Evolutionary conservation across 2,888 invertebrate genomes (phyloP).

Genomic region (Lycocerus yunnanus): DNA sequence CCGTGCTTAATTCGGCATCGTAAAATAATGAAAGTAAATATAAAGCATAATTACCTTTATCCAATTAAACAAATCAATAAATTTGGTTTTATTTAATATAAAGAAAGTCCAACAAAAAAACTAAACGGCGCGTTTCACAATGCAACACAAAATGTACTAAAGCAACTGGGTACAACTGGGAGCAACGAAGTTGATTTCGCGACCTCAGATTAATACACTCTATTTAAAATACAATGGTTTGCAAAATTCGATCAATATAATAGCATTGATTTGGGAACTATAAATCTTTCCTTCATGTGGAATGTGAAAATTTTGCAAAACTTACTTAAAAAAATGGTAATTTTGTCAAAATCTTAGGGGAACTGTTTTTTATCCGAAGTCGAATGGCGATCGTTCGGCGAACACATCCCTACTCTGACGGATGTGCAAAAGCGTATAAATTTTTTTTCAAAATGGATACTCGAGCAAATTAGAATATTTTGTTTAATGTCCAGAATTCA

Average conservation of each 20-base stretch:
- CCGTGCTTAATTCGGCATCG: background rate
- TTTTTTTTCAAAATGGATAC: background rate
- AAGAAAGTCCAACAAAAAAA: background rate
- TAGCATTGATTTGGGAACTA: background rate
- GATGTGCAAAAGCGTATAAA: background rate
- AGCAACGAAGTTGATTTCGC: background rate
- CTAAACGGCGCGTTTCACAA: background rate
- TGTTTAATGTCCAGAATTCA: too few species aligned
- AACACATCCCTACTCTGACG: background rate
- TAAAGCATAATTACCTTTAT: background rate
- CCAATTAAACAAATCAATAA: fast-evolving
- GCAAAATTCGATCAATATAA: background rate
- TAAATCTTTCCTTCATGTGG: background rate
- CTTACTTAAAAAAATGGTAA: background rate
- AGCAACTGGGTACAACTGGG: background rate
- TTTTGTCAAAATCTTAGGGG: background rate
- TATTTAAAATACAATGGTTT: background rate
- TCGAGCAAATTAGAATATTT: too few species aligned
- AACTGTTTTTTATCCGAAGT: background rate
- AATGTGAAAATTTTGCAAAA: background rate
- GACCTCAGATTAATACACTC: background rate
- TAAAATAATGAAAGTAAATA: background rate
- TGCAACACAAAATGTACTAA: background rate
- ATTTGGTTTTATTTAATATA: background rate
- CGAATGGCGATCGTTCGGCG: background rate